These are phyloP conservation scores for Pristionchus pacificus DNA, from an alignment of 1,140 invertebrate species.

Conservation along the genomic window DNA sequence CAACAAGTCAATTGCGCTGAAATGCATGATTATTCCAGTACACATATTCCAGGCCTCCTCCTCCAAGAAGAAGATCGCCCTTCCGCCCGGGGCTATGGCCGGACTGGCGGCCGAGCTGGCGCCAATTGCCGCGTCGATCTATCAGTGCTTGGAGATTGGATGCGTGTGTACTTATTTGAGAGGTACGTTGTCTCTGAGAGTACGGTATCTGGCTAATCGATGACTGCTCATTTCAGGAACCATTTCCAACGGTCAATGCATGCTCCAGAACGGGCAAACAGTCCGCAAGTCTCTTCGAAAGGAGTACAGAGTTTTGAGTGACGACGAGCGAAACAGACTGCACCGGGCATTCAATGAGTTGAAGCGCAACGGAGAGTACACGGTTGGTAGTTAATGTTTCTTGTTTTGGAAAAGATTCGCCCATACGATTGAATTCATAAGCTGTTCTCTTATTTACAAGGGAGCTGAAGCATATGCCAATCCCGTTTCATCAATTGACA, in stretches of 20 bases:
- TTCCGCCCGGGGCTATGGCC: constrained; percentile 33
- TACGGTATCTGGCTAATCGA: too few relatives aligned
- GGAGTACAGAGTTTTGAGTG: constrained; percentile 55
- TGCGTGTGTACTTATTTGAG: constrained; percentile 35
- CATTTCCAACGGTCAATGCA: constrained; percentile 28
- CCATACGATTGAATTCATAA: too few relatives aligned
- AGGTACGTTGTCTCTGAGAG: constrained; percentile 27
- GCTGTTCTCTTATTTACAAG: too few relatives aligned
- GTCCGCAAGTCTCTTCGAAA: constrained; percentile 43
- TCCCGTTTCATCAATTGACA: too few relatives aligned
- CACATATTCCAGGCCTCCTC: constrained; percentile 27
- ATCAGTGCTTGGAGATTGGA: constrained; percentile 37
- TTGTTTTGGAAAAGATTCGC: too few relatives aligned
- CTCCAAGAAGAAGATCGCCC: constrained; percentile 28
- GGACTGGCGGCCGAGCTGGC: constrained; percentile 37
- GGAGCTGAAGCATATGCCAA: too few relatives aligned
- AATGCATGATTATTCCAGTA: too few relatives aligned
- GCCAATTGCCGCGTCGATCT: constrained; percentile 32
- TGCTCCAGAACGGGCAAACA: constrained; percentile 25
- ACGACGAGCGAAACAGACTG: constrained; percentile 47
- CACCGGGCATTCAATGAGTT: constrained; percentile 53
- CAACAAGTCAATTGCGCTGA: too few relatives aligned
- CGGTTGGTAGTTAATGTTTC: too few relatives aligned
- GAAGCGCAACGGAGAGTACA: too few relatives aligned
- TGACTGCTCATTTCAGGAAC: constrained; percentile 29